Conservation (phyloP, 2,888 invertebrate species). For the Phortica magna region DNA sequence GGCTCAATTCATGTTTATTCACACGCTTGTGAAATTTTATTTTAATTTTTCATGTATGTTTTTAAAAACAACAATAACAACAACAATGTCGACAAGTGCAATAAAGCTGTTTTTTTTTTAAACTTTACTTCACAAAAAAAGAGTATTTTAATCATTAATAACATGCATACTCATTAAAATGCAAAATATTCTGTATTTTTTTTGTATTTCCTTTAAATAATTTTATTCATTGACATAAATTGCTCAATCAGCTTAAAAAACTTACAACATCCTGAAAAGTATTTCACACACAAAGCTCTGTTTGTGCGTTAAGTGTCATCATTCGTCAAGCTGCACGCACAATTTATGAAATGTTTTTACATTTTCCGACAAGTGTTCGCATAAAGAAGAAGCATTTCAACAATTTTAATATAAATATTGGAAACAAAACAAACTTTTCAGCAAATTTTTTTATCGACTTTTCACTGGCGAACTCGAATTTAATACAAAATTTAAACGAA, state of each 20-base stretch:
- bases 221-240: neutral
- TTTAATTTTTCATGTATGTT: constrained; percentile 14
- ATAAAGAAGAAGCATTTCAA: too few species aligned
- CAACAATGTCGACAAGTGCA: neutral
- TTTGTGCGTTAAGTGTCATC: too few species aligned
- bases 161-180: neutral
- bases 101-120: neutral
- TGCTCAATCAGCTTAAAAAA: neutral
- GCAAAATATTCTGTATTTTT: neutral
- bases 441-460: too few species aligned
- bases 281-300: too few species aligned
- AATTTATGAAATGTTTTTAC: too few species aligned
- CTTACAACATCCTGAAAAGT: too few species aligned
- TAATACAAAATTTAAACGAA: too few species aligned
- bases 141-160: neutral
- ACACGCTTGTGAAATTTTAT: constrained; percentile 1
- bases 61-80: neutral
- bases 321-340: too few species aligned
- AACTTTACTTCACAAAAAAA: neutral
- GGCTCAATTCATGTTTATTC: neutral
- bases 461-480: too few species aligned
- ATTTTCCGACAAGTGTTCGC: too few species aligned
- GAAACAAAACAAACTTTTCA: too few species aligned
- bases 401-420: too few species aligned
- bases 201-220: neutral